These are phyloP conservation scores for Drosophila prolongata DNA, from an alignment of 2,888 invertebrate genomes.

Conservation along the genomic window DNA sequence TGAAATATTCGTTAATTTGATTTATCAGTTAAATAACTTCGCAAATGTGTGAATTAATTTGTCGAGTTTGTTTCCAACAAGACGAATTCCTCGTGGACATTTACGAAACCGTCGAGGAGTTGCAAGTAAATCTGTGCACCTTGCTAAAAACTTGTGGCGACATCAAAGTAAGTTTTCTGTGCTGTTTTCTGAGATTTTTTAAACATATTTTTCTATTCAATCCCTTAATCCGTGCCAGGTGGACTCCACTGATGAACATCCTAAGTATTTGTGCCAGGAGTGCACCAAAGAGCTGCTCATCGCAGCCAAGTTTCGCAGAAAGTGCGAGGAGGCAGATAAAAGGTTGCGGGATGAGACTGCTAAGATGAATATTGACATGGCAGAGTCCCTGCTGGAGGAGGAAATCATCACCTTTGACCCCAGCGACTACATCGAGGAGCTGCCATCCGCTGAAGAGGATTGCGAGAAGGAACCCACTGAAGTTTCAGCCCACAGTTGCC, in stretches of 20 bases:
- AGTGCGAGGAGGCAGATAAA: slow-evolving; percentile 75
- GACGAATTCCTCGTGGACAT: slow-evolving; percentile 76
- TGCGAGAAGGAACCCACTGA: no score
- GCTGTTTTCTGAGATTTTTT: not conserved
- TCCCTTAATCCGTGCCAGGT: slow-evolving; percentile 54
- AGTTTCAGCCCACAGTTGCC: slow-evolving; percentile 55
- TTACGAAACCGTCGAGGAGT: not conserved
- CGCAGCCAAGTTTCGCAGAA: slow-evolving; percentile 80
- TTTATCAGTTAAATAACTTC: not conserved
- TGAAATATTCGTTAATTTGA: not conserved
- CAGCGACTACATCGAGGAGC: slow-evolving; percentile 34
- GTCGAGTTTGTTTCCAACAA: slow-evolving; percentile 80
- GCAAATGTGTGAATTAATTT: slow-evolving; percentile 65
- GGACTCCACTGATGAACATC: slow-evolving; percentile 64
- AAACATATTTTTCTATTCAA: no score
- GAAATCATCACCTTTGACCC: slow-evolving; percentile 56
- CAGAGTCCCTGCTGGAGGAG: slow-evolving; percentile 4
- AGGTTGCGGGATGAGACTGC: slow-evolving; percentile 32
- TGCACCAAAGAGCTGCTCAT: slow-evolving; percentile 82
- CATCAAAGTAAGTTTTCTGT: slow-evolving; percentile 57
- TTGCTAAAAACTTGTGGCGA: slow-evolving; percentile 70
- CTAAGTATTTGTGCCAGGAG: slow-evolving; percentile 81
- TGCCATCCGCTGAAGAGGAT: slow-evolving; percentile 10
- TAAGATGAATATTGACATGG: no score
- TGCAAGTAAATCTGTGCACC: slow-evolving; percentile 28